Percentiles rank a stretch among this genome's conserved stretches.
Evolutionary conservation across 2,888 invertebrate species (phyloP).

Genomic region (Drosophila bunnanda): DNA sequence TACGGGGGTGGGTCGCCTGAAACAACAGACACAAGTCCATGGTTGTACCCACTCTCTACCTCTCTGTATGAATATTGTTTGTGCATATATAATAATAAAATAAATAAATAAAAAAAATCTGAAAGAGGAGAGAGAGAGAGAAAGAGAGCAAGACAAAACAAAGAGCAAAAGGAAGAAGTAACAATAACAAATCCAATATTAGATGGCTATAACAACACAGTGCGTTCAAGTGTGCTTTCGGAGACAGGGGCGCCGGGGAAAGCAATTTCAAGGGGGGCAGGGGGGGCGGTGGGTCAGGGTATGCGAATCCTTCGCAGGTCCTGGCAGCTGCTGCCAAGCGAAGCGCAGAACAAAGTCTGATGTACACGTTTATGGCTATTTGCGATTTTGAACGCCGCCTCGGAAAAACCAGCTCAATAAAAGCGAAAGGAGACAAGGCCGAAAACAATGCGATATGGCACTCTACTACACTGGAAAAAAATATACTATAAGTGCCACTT

Average conservation of each 20-base stretch:
- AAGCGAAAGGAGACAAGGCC: conserved; percentile 23
- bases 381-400: conserved; percentile 46
- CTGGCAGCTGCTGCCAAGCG: conserved; percentile 39
- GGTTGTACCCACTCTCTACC: background rate
- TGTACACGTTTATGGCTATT: conserved; percentile 71
- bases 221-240: conserved; percentile 58
- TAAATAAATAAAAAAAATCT: background rate
- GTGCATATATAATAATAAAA: conserved; percentile 45
- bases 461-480: conserved; percentile 3
- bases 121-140: background rate
- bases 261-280: background rate
- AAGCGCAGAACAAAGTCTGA: conserved; percentile 44
- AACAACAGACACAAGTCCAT: conserved; percentile 72
- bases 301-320: conserved; percentile 4
- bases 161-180: conserved; percentile 57
- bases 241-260: background rate
- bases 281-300: background rate
- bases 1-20: conserved; percentile 47
- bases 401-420: conserved; percentile 28
- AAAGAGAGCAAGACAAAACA: conserved; percentile 50
- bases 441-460: conserved; percentile 27
- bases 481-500: background rate
- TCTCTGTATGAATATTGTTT: conserved; percentile 68
- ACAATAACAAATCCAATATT: conserved; percentile 79
- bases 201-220: conserved; percentile 71